phyloP scores from a whole-genome alignment of 53 echinoderm and acorn worm species.

The Temnopleurus reevesii region DNA sequence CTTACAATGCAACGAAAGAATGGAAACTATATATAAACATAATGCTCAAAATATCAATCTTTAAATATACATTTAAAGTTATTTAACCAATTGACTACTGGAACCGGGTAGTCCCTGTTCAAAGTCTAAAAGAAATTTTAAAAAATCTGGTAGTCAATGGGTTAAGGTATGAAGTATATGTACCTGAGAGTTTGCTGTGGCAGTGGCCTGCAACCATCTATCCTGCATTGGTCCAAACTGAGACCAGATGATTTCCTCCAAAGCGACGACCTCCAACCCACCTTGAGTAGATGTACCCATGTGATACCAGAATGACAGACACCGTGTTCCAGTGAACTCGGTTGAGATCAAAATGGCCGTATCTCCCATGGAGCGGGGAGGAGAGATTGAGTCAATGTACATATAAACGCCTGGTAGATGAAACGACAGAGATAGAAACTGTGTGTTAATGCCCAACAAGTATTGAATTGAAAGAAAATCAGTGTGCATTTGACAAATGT shows the following conservation, averaged over 20 bases:
- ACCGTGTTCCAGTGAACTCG: conserved; percentile 58
- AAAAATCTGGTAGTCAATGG: too few relatives aligned
- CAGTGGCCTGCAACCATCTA: conserved; percentile 62
- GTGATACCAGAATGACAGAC: conserved; percentile 85
- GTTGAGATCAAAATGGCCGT: conserved; percentile 64
- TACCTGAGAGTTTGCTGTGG: not conserved
- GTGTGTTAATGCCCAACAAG: too few relatives aligned
- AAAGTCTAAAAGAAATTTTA: too few relatives aligned
- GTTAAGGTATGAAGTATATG: too few relatives aligned
- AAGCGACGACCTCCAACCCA: not conserved
- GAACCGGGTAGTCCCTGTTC: too few relatives aligned
- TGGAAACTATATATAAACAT: too few relatives aligned
- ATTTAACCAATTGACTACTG: too few relatives aligned
- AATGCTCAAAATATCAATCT: too few relatives aligned
- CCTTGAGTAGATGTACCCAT: not conserved
- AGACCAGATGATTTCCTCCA: conserved; percentile 40
- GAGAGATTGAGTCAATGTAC: conserved; percentile 76
- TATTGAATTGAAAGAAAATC: too few relatives aligned
- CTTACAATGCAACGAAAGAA: too few relatives aligned
- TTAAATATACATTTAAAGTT: too few relatives aligned
- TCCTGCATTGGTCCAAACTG: conserved; percentile 46
- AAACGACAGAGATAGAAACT: not conserved
- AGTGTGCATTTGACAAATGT: not conserved
- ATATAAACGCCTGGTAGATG: conserved; percentile 92
- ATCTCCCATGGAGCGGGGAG: conserved; percentile 47